Conservation (phyloP, 2,888 invertebrate species). For the Choreutis nemorana region DNA sequence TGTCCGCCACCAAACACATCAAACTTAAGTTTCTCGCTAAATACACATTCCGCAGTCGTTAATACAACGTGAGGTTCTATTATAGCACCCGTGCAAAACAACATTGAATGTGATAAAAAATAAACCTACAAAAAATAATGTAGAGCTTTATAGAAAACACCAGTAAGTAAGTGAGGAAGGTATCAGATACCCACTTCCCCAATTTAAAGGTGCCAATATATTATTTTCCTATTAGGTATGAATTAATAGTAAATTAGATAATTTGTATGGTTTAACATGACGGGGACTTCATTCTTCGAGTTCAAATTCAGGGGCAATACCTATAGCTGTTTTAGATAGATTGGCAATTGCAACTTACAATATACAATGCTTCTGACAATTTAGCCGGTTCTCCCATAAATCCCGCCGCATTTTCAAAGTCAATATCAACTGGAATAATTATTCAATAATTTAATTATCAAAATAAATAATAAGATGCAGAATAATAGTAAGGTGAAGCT, state of each 20-base stretch:
- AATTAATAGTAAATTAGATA: no score
- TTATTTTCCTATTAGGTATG: no score
- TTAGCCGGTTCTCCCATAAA: slow-evolving; percentile 16
- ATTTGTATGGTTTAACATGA: no score
- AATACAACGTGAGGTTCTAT: slow-evolving; percentile 48
- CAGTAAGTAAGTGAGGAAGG: not conserved
- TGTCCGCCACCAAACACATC: slow-evolving; percentile 38
- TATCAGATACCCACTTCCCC: no score
- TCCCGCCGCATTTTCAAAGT: slow-evolving; percentile 13
- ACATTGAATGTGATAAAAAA: slow-evolving; percentile 44
- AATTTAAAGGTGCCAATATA: no score
- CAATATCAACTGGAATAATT: slow-evolving; percentile 11
- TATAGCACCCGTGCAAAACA: slow-evolving; percentile 44
- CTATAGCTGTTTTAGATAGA: not conserved
- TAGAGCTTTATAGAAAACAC: not conserved
- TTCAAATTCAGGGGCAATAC: not conserved
- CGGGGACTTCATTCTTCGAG: not conserved
- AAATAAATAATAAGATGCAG: not conserved
- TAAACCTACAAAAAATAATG: slow-evolving; percentile 27
- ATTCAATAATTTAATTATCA: not conserved
- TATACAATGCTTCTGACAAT: slow-evolving; percentile 31
- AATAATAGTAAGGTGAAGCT: not conserved
- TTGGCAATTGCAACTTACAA: slow-evolving; percentile 25
- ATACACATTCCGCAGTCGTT: slow-evolving; percentile 43
- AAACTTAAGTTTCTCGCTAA: slow-evolving; percentile 40